phyloP scores from a whole-genome alignment of 92 coral and sea anemone genomes.

The Umimayanthus chanpuru region DNA sequence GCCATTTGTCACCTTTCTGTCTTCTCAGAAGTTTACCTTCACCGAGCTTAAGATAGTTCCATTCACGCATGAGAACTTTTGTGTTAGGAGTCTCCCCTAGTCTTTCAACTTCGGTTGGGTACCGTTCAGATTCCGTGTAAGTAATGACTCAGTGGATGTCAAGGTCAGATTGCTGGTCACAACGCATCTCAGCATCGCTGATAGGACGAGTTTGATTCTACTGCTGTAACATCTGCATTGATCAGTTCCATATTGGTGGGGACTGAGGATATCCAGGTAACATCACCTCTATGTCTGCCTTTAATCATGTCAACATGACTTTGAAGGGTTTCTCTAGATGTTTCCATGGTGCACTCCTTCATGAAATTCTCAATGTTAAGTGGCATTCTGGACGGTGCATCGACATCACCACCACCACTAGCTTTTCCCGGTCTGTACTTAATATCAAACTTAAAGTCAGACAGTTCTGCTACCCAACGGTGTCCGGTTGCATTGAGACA shows the following conservation, averaged over 20 bases:
- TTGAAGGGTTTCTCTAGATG: slow-evolving; percentile 26
- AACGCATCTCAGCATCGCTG: background rate
- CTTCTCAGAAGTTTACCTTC: slow-evolving; percentile 36
- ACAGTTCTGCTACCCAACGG: slow-evolving; percentile 30
- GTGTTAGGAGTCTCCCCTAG: slow-evolving; percentile 34
- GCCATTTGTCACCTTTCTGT: slow-evolving; percentile 6
- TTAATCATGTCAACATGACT: slow-evolving; percentile 22
- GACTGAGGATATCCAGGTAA: slow-evolving; percentile 34
- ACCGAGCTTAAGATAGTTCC: slow-evolving; percentile 31
- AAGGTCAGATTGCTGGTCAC: slow-evolving; percentile 30
- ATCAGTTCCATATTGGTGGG: slow-evolving; percentile 16
- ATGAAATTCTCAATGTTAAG: slow-evolving; percentile 26
- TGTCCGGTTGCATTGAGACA: slow-evolving; percentile 26
- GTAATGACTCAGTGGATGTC: slow-evolving; percentile 30
- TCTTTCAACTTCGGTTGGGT: slow-evolving; percentile 40
- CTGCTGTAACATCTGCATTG: background rate
- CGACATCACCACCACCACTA: slow-evolving; percentile 32
- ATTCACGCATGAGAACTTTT: slow-evolving; percentile 35
- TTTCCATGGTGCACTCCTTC: slow-evolving; percentile 5
- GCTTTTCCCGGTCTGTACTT: slow-evolving; percentile 48
- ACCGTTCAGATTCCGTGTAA: slow-evolving; percentile 16
- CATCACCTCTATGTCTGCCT: slow-evolving; percentile 22
- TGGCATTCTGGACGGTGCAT: slow-evolving; percentile 45
- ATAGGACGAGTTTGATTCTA: background rate
- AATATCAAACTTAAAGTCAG: slow-evolving; percentile 36